Base-by-base conservation (phyloP, 1,140 invertebrate genomes). In the Galleria mellonella region DNA sequence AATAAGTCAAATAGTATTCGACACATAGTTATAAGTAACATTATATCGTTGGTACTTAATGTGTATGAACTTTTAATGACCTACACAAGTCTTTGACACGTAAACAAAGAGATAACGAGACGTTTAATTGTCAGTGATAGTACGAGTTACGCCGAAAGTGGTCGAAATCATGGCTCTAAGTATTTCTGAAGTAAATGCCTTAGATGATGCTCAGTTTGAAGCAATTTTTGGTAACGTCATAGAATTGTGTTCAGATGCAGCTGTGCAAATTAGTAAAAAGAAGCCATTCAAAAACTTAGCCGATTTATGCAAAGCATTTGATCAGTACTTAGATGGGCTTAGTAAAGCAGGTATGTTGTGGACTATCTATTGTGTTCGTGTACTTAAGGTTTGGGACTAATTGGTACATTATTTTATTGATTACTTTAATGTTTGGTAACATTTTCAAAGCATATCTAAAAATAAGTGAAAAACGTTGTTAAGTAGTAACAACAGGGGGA, bases 141-240 rank as follows among this genome's bases (percentile, higher is more conserved):
- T 28, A 23, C 15, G 11, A 9, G n/a, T 32, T 28, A 31, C 13
- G 30, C 9, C 41, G 14, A 44, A 51, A 45, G 27, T 35, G 29
- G 37, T 50, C 14, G 14, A 37, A 37, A 70, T 62, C 48, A 43
- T 43, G 9, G 44, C 36, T 14, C 13, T 31, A 53, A 47, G 72
- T 33, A 64, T 84, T 39, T 63, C 60, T 17, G 65, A 90, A 72
- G 86, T 91, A 0, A 91, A 91, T 66, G 67, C 61, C 47, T 65
- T 91, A 42, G 66, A 68, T 29, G 77, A 70, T 46, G 87, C 90
- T 44, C 72, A 89, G 37, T 92, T 92, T 71, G 88, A 89, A 31
- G 70, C 71, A 53, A 72, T 89, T 40, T 92, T 93, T 70, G 86
- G 82, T 15, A 92, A 92, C 79, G 87, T 92, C 1, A 88, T 92